phyloP scores from a whole-genome alignment of 2,797 vertebrate genomes.

The Eremophila alpestris region DNA sequence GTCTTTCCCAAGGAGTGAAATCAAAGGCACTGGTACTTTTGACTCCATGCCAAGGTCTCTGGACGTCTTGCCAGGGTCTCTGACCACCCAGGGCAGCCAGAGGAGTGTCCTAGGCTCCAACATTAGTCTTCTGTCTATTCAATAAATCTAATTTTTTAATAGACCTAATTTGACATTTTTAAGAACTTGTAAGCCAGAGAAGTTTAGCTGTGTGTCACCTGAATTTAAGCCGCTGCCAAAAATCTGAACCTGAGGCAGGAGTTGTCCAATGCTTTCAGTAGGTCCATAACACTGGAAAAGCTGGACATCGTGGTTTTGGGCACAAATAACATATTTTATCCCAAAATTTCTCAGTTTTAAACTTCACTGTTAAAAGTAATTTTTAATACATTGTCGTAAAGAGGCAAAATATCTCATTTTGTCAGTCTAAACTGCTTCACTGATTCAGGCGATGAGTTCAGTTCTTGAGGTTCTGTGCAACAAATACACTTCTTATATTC shows the following conservation, averaged over 20 bases:
- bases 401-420: neutral
- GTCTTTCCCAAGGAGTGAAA: too few relatives aligned
- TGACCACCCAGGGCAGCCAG: too few relatives aligned
- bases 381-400: neutral
- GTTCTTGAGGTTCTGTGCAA: neutral
- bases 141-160: neutral
- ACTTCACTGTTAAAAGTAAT: neutral
- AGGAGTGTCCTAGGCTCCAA: too few relatives aligned
- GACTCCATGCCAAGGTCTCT: too few relatives aligned
- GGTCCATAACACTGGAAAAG: neutral
- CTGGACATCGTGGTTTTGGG: neutral
- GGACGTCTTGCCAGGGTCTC: too few relatives aligned
- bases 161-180: neutral
- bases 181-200: neutral
- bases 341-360: neutral
- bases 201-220: rapidly evolving
- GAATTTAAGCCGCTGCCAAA: neutral
- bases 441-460: neutral
- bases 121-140: neutral
- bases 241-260: neutral
- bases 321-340: neutral
- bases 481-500: neutral
- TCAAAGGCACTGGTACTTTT: too few relatives aligned
- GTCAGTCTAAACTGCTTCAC: neutral
- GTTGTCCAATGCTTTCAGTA: neutral